These are phyloP conservation scores for Euclidia mi DNA, from an alignment of 2,888 invertebrate species.

Conservation along the genomic window DNA sequence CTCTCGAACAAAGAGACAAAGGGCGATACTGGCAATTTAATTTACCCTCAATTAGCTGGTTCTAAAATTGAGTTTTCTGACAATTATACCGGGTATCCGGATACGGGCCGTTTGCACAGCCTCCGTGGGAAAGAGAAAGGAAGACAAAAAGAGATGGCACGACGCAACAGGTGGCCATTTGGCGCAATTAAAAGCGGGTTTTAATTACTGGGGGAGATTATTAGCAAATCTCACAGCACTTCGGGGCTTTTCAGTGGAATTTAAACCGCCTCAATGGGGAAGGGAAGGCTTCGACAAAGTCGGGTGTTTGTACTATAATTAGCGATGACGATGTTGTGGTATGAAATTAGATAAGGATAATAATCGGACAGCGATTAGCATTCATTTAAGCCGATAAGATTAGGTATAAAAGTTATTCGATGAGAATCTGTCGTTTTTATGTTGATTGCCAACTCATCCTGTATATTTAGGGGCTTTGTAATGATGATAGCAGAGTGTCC, in stretches of 20 bases:
- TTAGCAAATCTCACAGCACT: slow-evolving; percentile 84
- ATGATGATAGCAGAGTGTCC: not conserved
- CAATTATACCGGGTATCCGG: slow-evolving; percentile 86
- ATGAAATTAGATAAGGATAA: slow-evolving; percentile 37
- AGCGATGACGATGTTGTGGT: slow-evolving; percentile 46
- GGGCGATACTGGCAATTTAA: slow-evolving; percentile 83
- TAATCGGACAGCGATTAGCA: slow-evolving; percentile 53
- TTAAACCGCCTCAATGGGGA: slow-evolving; percentile 80
- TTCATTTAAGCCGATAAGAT: slow-evolving; percentile 50
- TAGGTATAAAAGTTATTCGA: slow-evolving; percentile 41
- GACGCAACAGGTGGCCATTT: slow-evolving; percentile 88
- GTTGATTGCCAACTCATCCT: slow-evolving; percentile 39
- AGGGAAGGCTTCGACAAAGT: slow-evolving; percentile 50
- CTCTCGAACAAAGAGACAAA: slow-evolving; percentile 78
- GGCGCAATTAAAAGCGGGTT: slow-evolving; percentile 88
- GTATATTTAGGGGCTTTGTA: slow-evolving; percentile 32
- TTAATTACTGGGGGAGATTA: slow-evolving; percentile 90
- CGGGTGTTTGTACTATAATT: slow-evolving; percentile 53
- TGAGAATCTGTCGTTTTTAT: slow-evolving; percentile 52
- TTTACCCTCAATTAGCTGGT: slow-evolving; percentile 85
- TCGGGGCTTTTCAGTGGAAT: slow-evolving; percentile 81
- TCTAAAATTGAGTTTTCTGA: slow-evolving; percentile 86
- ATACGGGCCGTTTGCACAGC: slow-evolving; percentile 84
- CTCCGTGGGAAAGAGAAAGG: slow-evolving; percentile 70
- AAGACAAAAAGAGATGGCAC: slow-evolving; percentile 57